These are phyloP conservation scores for Latrodectus hesperus DNA, from an alignment of 2,888 invertebrate species.

Conservation along the genomic window DNA sequence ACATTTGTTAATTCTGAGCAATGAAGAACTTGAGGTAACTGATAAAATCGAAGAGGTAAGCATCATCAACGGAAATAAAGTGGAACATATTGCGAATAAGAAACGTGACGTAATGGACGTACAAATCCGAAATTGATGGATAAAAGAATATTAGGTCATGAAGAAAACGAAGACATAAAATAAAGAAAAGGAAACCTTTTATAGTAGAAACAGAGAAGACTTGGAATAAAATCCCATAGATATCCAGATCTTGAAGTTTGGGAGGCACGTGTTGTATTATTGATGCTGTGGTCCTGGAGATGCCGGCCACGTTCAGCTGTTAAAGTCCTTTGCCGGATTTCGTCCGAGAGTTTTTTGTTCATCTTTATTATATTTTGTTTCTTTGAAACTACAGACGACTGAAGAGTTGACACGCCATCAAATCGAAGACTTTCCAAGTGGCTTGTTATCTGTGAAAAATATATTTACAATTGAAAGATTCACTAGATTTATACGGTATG, in stretches of 20 bases:
- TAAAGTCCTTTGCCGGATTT: constrained; percentile 60
- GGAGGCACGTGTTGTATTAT: constrained; percentile 67
- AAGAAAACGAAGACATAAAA: constrained; percentile 47
- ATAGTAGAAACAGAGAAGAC: constrained; percentile 42
- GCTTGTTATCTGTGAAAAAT: constrained; percentile 11
- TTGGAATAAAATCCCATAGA: constrained; percentile 64
- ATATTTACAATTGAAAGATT: no score
- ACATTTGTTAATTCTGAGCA: constrained; percentile 34
- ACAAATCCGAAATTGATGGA: constrained; percentile 68
- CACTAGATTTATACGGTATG: no score
- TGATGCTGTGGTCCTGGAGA: constrained; percentile 48
- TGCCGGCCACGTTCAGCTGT: constrained; percentile 52
- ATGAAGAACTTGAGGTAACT: constrained; percentile 12
- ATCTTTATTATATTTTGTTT: constrained; percentile 21
- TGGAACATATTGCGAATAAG: constrained; percentile 64
- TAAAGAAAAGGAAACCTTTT: constrained; percentile 33
- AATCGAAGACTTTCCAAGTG: constrained; percentile 48
- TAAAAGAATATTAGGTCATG: constrained; percentile 61
- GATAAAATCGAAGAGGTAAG: constrained; percentile 45
- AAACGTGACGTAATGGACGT: constrained; percentile 55
- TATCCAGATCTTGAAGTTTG: constrained; percentile 63
- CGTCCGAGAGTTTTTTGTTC: constrained; percentile 33
- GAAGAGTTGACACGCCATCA: constrained; percentile 55
- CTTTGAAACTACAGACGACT: constrained; percentile 49
- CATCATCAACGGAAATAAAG: constrained; percentile 51